phyloP scores from a whole-genome alignment of 2,797 vertebrate species.

The Cryptoprocta ferox region DNA sequence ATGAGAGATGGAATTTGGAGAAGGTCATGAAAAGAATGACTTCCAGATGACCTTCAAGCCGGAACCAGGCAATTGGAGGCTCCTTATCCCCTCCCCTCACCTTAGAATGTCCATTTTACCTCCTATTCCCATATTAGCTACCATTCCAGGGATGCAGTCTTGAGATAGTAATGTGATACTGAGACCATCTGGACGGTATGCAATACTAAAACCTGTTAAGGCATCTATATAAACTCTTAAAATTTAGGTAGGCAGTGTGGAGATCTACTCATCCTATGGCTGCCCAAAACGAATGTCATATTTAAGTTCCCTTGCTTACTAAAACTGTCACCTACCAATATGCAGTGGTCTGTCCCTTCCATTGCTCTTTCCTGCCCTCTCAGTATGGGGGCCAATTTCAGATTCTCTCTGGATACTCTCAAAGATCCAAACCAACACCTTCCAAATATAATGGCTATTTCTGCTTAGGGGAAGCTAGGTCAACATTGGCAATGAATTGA shows the following conservation, averaged over 20 bases:
- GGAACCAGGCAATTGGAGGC: not conserved
- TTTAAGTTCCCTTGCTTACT: not conserved
- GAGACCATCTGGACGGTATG: not conserved
- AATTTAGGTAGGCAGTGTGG: fast-evolving
- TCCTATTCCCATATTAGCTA: not conserved
- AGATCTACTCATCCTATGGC: not conserved
- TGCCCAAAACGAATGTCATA: not conserved
- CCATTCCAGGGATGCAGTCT: not conserved
- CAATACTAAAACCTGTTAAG: not conserved
- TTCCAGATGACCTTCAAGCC: not conserved
- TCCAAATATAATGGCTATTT: not conserved
- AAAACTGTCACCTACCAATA: not conserved
- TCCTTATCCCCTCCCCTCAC: not conserved
- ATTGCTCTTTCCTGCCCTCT: not conserved
- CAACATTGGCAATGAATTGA: not conserved
- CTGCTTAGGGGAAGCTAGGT: not conserved
- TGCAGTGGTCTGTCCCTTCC: not conserved
- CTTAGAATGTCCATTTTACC: no score
- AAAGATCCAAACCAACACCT: not conserved
- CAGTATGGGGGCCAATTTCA: not conserved
- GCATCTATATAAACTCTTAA: not conserved
- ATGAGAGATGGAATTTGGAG: not conserved
- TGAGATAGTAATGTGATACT: not conserved
- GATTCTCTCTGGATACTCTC: not conserved
- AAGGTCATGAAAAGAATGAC: not conserved